phyloP scores from a whole-genome alignment of 1,140 invertebrate genomes.

The Diabrotica undecimpunctata region DNA sequence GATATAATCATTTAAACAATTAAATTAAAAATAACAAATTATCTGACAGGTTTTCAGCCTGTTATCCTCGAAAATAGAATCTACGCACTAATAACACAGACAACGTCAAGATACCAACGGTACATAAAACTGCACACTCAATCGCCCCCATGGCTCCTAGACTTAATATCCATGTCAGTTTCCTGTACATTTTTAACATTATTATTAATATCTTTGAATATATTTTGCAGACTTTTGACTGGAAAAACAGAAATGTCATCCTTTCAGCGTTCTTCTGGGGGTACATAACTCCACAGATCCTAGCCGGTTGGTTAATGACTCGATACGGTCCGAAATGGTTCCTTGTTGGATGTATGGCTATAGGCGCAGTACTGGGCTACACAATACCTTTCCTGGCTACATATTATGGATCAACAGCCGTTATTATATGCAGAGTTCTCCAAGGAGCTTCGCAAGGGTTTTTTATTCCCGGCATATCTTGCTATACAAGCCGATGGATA shows the following conservation, averaged over 20 bases:
- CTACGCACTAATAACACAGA: too few relatives aligned
- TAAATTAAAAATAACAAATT: too few relatives aligned
- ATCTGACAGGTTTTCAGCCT: too few relatives aligned
- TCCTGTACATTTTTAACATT: too few relatives aligned
- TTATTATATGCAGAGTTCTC: constrained; percentile 61
- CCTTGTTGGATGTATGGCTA: constrained; percentile 55
- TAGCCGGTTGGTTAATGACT: constrained; percentile 64
- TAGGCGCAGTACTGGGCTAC: constrained; percentile 49
- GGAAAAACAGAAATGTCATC: constrained; percentile 52
- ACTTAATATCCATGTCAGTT: too few relatives aligned
- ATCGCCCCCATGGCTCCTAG: too few relatives aligned
- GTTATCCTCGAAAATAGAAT: too few relatives aligned
- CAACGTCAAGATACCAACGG: too few relatives aligned
- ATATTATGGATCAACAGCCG: constrained; percentile 54
- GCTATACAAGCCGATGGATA: constrained; percentile 75
- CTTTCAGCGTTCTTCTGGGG: constrained; percentile 67
- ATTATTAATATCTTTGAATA: too few relatives aligned
- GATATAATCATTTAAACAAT: too few relatives aligned
- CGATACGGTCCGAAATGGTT: constrained; percentile 61
- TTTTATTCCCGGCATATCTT: constrained; percentile 73
- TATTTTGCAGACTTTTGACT: constrained; percentile 29
- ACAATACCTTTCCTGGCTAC: constrained; percentile 48
- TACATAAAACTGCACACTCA: too few relatives aligned
- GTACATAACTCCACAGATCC: constrained; percentile 55
- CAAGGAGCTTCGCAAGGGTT: constrained; percentile 78